Base-by-base conservation (phyloP, 2,888 invertebrate species). In the Sicus ferrugineus region DNA sequence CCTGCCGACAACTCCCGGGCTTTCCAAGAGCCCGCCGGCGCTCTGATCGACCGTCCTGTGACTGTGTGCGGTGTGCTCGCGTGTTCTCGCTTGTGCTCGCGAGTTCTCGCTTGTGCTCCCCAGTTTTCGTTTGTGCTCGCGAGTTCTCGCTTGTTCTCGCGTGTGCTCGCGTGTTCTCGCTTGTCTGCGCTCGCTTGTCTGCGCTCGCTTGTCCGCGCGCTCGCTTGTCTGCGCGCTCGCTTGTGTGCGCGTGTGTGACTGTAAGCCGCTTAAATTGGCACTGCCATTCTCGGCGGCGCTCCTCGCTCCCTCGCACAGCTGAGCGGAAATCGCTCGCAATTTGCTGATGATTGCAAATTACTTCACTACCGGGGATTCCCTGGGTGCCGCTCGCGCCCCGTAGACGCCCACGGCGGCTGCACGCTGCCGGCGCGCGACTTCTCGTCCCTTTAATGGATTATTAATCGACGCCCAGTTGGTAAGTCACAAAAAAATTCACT, bases 321-420 rank as follows among this genome's bases (percentile, higher is more conserved):
- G 64, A n/a, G n/a, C 64, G 71, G 69, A 72, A 73, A 71, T 73
- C 71, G 72, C 70, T 64, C 71, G 72, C 71, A 70, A 73, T 71
- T 72, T 72, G 72, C 68, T 72, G 73, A 72, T 73, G 72, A 72
- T 73, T 72, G 70, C 72, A 73, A 73, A 72, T 72, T 72, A 73
- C 70, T 69, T 68, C 38, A 65, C 65, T 65, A 65, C 65, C 65
- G 65, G n/a, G n/a, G 65, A 65, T 65, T 65, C 54, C 65, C 38
- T 26, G 16, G 16, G 30, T 28, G 26, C 16, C 26, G 16, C 54
- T 19, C 31, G 7, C 46, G 16, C 34, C 14, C 50, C 23, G 34
- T 38, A 23, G 23, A 14, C 59, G 52, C 21, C 23, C 52, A n/a
- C 19, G 7, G 11, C 52, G 28, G 16, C 54, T 38, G 30, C 34